Base-by-base conservation (phyloP, 2,888 invertebrate genomes). In the Alviniconcha strummeri region DNA sequence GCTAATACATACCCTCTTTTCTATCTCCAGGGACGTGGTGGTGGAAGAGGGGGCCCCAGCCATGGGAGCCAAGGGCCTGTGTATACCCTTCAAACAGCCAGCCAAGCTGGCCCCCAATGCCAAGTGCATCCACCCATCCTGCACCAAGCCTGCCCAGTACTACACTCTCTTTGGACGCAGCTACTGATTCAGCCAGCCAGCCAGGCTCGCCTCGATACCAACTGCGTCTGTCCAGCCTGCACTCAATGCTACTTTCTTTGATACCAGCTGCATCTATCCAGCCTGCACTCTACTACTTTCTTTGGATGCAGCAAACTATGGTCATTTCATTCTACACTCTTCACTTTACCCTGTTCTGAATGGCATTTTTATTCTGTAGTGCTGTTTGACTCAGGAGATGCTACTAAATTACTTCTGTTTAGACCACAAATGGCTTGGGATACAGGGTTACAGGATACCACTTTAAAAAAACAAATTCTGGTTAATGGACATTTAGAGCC, bases 1-100 rank as follows among this genome's bases (percentile, higher is more conserved):
- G 36, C 36, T 36, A 36, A 36, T 36, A 36, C 36, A 36, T 36
- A 36, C 36, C 36, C 36, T 60, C 13, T 4, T 60, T 13, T 60
- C 60, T 60, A 1, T 13, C 13, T 60, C 4, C 93, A 97, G 96
- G 91, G 96, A 95, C 85, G 95, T 94, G 5, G 91, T 96, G 77
- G 94, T 93, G 13, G 96, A 97, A 83, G 94, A 94, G 82, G 97
- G 97, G 84, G 97, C 97, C 54, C 97, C 98, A 55, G 96, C 98
- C 0, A 99, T 99, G 99, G 99, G 99, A 72, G 99, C 99, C 9
- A 99, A 99, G 94, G 96, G 98, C 11, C 95, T 99, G n/a, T 99
- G 99, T 93, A 97, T 99, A 91, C 99, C 99, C 5, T 97, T 99
- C 93, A 95, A 97, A 80, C 99, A 98, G 91, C 97, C 97, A 0